phyloP scores from a whole-genome alignment of 2,888 invertebrate species.

The Nemotelus nigrinus region DNA sequence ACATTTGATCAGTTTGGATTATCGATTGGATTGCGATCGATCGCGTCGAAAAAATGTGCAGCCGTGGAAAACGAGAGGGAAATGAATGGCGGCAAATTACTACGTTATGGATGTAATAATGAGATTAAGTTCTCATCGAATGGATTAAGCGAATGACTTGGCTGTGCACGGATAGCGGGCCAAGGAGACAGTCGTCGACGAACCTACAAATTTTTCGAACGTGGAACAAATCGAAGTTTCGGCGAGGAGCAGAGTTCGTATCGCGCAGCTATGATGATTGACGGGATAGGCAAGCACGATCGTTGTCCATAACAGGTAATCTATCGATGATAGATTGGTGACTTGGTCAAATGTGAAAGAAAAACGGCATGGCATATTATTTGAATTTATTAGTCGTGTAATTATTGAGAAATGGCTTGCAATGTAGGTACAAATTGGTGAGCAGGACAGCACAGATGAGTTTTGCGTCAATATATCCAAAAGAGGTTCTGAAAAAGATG shows the following conservation, averaged over 20 bases:
- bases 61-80: conserved; percentile 43
- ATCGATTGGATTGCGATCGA: conserved; percentile 16
- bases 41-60: conserved; percentile 33
- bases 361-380: conserved; percentile 37
- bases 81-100: conserved; percentile 46
- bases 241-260: conserved; percentile 10
- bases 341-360: conserved; percentile 41
- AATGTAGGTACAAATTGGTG: not conserved
- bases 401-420: conserved; percentile 6
- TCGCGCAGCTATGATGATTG: conserved; percentile 8
- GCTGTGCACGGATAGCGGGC: conserved; percentile 6
- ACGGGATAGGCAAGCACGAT: conserved; percentile 26
- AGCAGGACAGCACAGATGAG: too few species aligned
- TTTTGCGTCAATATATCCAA: too few species aligned
- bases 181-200: conserved; percentile 28
- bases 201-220: conserved; percentile 25
- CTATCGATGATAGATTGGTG: conserved; percentile 39
- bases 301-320: conserved; percentile 39
- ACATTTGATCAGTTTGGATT: conserved; percentile 38
- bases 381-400: conserved; percentile 39
- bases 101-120: conserved; percentile 34
- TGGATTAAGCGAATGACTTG: conserved; percentile 30
- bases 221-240: not conserved
- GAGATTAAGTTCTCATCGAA: conserved; percentile 46
- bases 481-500: too few species aligned